phyloP scores from a whole-genome alignment of 2,888 invertebrate genomes.

The Synanthedon tipuliformis region DNA sequence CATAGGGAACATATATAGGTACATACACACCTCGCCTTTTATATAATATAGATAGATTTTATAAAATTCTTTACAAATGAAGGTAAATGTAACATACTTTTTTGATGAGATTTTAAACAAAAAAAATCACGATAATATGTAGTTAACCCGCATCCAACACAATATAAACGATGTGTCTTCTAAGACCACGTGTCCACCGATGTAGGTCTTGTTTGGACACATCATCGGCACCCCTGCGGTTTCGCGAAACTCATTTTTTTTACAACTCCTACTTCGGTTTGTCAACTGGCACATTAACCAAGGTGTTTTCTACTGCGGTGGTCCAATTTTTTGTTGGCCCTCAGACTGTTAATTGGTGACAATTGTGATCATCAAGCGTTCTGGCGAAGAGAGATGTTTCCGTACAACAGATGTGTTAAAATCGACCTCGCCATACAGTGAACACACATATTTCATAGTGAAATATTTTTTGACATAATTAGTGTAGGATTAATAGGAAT shows the following conservation, averaged over 20 bases:
- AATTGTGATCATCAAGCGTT: conserved; percentile 57
- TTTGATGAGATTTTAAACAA: too few species aligned
- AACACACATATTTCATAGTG: too few species aligned
- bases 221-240: conserved; percentile 48
- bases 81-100: too few species aligned
- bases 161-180: neutral
- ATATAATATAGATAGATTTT: too few species aligned
- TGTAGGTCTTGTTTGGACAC: conserved; percentile 58
- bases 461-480: too few species aligned
- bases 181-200: conserved; percentile 29
- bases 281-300: conserved; percentile 66
- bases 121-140: too few species aligned
- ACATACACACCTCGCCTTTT: too few species aligned
- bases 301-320: conserved; percentile 58
- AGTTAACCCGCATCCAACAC: too few species aligned
- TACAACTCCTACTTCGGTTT: conserved; percentile 34
- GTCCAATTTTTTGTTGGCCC: conserved; percentile 47
- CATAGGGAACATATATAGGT: too few species aligned
- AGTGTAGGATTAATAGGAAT: too few species aligned
- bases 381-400: conserved; percentile 60
- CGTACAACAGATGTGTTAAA: conserved; percentile 37
- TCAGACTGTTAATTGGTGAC: conserved; percentile 62
- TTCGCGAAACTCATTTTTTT: conserved; percentile 40
- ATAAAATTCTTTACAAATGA: too few species aligned
- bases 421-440: neutral